Evolutionary conservation across 1,140 invertebrate species (phyloP), one percentile per base, ranked within the genome.

Genomic region (Diploscapter pachys): DNA sequence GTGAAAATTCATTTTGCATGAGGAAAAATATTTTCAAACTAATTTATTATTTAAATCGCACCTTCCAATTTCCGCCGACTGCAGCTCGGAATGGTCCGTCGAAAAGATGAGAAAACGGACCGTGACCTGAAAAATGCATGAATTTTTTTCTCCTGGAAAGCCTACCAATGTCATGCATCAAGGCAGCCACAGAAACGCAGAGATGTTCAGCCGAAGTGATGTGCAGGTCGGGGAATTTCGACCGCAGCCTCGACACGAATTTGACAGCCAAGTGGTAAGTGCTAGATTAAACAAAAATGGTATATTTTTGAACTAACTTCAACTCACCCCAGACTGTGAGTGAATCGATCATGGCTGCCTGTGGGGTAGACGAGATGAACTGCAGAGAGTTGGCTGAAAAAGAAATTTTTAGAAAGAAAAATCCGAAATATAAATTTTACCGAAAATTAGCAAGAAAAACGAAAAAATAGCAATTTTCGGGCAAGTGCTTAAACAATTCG

Each of bases 91-190:
- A 70, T 53, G 72, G 56, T 6, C 68, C 67, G 61, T 79, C 78
- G 49, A 75, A 79, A 5, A 78, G 71, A 62, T 79, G 78, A 4
- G 55, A 63, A 67, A 75, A 79, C 8, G 78, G 78, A 6, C 78
- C 78, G 55, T 79, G 78, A 8, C 74, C 74, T 76, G 74, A 69
- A 76, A 76, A n/a, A 9, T 76, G 50, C n/a, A 6, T n/a, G 53
- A 11, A 55, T 70, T 8, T 13, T 70, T 63, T 11, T 63, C 11
- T 11, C 8, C 9, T 63, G 48, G 9, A 13, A 52, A 76, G 6
- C 54, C 11, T 76, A 79, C 78, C 78, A 9, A 79, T 52, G 49
- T 79, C 77, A 51, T 79, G 78, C 55, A 63, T 67, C 3, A 79
- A 68, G 5, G 73, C 78, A 50, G 78, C 78, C 48, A 79, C 57